Evolutionary conservation across 1,140 invertebrate genomes (phyloP), one percentile per base, ranked within the genome.

Genomic region (Brachystomella parvula): DNA sequence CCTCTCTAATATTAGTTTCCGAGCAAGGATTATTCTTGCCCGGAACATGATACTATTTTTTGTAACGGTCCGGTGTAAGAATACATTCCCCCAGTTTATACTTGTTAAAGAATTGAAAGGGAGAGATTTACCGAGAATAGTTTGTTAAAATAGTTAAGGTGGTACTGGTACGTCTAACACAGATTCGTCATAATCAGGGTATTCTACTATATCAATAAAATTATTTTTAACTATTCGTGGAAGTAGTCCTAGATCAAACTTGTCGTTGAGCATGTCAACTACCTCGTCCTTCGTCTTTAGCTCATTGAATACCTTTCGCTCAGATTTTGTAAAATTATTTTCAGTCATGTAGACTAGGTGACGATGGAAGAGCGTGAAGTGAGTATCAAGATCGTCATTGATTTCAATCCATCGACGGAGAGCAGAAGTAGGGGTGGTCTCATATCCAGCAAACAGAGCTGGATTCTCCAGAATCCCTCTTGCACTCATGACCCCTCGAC

Each of bases 391-490:
- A 66, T 74, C 76, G 68, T 78, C 72, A 68, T 86, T 84, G 56
- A 96, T 85, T 73, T 87, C 81, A 68, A 97, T 79, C 94, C 94
- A 98, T 56, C 92, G 82, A 79, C 88, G 84, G 9, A 98, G 76
- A 80, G 92, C 96, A 56, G 81, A 78, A 1, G 85, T 47, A 0
- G 93, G 87, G 17, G 92, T 96, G 30, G 75, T 75, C 72, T 58
- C 72, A 72, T 78, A 77, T 26, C 89, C 89, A 64, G 83, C 82
- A 79, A 90, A 98, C 65, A 98, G 77, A 1, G 89, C 87, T 47
- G 95, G 95, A 81, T 98, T 98, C 33, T 86, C 84, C 39, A 98
- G 81, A 17, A 98, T 79, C 3, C 90, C 92, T 76, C 88, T 84
- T 0, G 94, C 95, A 67, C 85, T 84, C 95, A 98, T 98, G 0